Evolutionary conservation across 2,113 vertebrate genomes (phyloP), one percentile per base, ranked within the genome.

Genomic region (Pardalotus punctatus): DNA sequence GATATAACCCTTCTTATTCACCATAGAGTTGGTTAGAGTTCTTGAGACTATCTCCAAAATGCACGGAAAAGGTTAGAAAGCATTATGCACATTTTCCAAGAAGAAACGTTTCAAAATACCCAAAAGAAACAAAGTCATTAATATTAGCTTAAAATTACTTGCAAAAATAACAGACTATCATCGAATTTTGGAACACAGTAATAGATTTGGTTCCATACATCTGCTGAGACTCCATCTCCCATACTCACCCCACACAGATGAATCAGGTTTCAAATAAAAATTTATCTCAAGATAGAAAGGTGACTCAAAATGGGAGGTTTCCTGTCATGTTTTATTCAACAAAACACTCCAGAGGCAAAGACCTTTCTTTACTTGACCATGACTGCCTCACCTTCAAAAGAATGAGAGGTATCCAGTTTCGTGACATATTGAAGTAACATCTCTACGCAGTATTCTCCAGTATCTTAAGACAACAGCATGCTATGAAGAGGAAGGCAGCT

Each of bases 401-500:
- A 80, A 57, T 33, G 57, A 91, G 73, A 79, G 35, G 81, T 70
- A 77, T 86, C 66, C 15, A 1, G 81, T 61, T 82, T 93, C 31
- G 24, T 14, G 54, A 73, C 33, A 84, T 48, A 74, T 10, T 1
- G 0, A 72, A 93, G 86, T 42, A 86, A 83, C 64, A 86, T n/a
- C 82, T 95, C 67, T 92, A 42, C 0, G 29, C 71, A 86, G 70
- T 36, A 81, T 10, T 77, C 53, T 79, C 89, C 73, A 85, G 58
- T 88, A 79, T 40, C 91, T 81, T 79, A 87, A 76, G 36, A 38
- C 27, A 92, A 92, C 86, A 91, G 81, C 85, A 86, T 36, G 47
- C 70, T 94, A 80, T 51, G 90, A 66, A 91, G 81, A 72, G 51
- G 74, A 85, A 92, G 71, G 79, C 79, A 94, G 77, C 90, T 97